phyloP scores from a whole-genome alignment of 2,113 vertebrate species.

The Siphamia tubifer region DNA sequence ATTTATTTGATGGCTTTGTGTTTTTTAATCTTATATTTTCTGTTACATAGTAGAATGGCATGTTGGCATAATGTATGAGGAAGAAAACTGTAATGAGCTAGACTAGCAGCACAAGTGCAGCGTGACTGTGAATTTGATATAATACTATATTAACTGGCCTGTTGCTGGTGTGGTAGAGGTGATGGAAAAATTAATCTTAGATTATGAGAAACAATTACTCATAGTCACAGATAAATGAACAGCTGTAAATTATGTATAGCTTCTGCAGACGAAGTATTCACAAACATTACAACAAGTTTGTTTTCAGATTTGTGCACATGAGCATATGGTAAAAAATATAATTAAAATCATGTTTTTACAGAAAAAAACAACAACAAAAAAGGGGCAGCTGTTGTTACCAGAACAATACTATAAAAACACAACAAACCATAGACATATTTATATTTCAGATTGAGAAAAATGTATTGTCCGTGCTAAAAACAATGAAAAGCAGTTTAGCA shows the following conservation, averaged over 20 bases:
- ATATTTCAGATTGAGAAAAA: too few relatives aligned
- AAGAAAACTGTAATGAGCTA: background rate
- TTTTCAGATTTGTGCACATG: background rate
- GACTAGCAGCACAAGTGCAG: background rate
- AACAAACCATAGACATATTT: too few relatives aligned
- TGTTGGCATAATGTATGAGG: background rate
- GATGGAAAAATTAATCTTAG: background rate
- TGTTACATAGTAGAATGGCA: conserved; percentile 7
- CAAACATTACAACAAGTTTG: background rate
- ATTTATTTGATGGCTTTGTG: background rate
- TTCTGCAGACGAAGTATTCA: background rate
- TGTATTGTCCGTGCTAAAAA: too few relatives aligned
- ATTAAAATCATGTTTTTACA: too few relatives aligned
- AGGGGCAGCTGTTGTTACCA: too few relatives aligned
- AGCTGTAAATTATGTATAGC: background rate
- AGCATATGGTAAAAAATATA: too few relatives aligned
- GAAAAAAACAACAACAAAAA: too few relatives aligned
- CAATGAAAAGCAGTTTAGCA: too few relatives aligned
- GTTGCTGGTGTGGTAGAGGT: background rate
- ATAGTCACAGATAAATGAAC: background rate
- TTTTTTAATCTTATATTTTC: too few relatives aligned
- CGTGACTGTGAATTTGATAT: background rate
- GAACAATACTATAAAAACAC: too few relatives aligned
- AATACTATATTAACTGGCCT: background rate
- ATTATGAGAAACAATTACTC: background rate